Conservation (phyloP, 1,140 invertebrate genomes). For the Cardiocondyla obscurior region DNA sequence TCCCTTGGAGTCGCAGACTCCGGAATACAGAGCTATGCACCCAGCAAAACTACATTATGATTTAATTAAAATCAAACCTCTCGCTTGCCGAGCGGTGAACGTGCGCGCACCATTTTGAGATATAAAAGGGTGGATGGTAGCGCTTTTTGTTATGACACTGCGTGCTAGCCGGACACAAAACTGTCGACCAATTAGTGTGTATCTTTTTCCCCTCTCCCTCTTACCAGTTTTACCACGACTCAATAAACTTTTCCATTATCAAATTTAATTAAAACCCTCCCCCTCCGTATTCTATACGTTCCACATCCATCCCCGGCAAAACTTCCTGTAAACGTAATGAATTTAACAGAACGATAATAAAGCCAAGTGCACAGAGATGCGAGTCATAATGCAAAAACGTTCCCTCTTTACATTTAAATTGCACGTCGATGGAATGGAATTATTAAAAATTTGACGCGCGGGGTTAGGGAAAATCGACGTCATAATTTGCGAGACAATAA, state of each 20-base stretch:
- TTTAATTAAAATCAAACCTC: slow-evolving; percentile 70
- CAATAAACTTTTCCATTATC: slow-evolving; percentile 71
- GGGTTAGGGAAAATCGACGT: neutral
- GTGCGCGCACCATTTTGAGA: slow-evolving; percentile 34
- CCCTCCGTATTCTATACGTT: neutral
- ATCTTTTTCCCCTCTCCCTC: neutral
- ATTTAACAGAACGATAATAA: slow-evolving; percentile 28
- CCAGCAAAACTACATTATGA: slow-evolving; percentile 64
- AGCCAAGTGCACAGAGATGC: neutral
- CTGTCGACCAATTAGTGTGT: slow-evolving; percentile 65
- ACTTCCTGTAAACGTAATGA: slow-evolving; percentile 32
- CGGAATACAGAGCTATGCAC: slow-evolving; percentile 4
- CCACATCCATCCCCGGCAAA: neutral
- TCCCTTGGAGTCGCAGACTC: neutral
- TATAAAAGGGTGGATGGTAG: slow-evolving; percentile 26
- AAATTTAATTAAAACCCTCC: slow-evolving; percentile 71
- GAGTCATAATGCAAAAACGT: neutral
- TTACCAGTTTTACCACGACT: slow-evolving; percentile 22
- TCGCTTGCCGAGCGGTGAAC: slow-evolving; percentile 18
- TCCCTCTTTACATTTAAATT: neutral
- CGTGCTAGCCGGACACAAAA: slow-evolving; percentile 47
- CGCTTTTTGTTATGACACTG: slow-evolving; percentile 54
- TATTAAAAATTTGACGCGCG: neutral
- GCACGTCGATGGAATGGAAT: neutral
- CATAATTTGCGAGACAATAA: neutral